Evolutionary conservation across 2,113 vertebrate species (phyloP), one percentile per base, ranked within the genome.

Genomic region (Anser brachyrhynchus): DNA sequence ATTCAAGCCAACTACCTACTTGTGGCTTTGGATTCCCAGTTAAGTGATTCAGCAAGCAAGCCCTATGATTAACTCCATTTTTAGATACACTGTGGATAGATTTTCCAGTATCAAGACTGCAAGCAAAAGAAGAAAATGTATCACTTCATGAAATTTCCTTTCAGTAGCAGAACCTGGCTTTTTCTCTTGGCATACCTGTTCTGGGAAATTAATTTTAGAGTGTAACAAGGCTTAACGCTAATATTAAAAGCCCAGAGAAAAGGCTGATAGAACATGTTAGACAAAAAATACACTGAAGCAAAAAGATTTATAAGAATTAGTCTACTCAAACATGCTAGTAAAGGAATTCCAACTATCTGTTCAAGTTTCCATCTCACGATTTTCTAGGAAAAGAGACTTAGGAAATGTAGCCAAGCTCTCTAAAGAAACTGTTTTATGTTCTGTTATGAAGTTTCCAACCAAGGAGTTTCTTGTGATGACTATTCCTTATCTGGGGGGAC

Each of bases 11-110:
- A 46, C 43, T 82, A 41, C 80, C 84, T 96, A 69, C 51, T 84
- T 96, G 79, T 92, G 86, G 82, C 54, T 94, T 88, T 92, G 51
- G 55, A 62, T 91, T 96, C 71, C 84, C 67, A 87, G 83, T 95
- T 72, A 95, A 88, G 89, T 1, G 3, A 92, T 91, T 97, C 92
- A 97, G 94, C 70, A 97, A 96, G 87, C 79, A 81, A 96, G 62
- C 23, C 89, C 89, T 97, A 87, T 94, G 85, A 97, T 97, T 97
- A 97, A 87, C 55, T 97, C 85, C 94, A 93, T 97, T 97, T 97
- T 97, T 94, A 96, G 88, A 97, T 93, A 52, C 54, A 39, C 78
- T 92, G 73, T 89, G 89, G 95, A 87, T 96, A 94, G 67, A 72
- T 94, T 95, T 97, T 96, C 90, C 88, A 83, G 78, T 64, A 94